A percentile compares a stretch with the other conserved stretches of the same genome.
Conservation (phyloP, 2,113 vertebrate genomes). For the Butorides virescens region DNA sequence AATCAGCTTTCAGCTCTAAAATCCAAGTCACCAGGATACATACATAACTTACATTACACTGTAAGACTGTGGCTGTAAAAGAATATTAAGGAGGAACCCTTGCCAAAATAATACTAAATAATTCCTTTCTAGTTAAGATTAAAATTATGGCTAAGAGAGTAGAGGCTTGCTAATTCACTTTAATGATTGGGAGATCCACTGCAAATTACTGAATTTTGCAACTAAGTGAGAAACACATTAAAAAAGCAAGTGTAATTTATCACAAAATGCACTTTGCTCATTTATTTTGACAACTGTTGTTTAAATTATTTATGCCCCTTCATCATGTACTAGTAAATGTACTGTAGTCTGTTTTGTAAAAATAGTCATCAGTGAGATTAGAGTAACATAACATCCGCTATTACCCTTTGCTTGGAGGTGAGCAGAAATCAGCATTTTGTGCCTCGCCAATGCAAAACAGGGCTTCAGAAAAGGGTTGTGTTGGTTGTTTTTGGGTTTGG, state of each 20-base stretch:
- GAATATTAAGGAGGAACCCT: background rate
- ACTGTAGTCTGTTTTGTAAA: slow-evolving; percentile 43
- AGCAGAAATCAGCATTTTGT: background rate
- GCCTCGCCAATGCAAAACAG: slow-evolving; percentile 1
- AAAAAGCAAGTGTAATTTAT: slow-evolving; percentile 61
- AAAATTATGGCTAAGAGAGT: slow-evolving; percentile 42
- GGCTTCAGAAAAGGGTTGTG: background rate
- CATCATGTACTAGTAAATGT: slow-evolving; percentile 24
- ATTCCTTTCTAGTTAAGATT: slow-evolving; percentile 53
- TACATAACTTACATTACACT: slow-evolving; percentile 1
- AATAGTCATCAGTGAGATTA: slow-evolving; percentile 39
- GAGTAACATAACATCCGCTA: background rate
- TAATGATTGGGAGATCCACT: slow-evolving; percentile 40
- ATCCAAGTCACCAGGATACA: background rate
- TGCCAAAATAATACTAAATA: slow-evolving; percentile 45
- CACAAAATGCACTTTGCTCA: slow-evolving; percentile 63
- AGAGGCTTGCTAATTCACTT: slow-evolving; percentile 55
- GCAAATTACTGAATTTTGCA: slow-evolving; percentile 58
- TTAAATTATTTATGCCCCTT: slow-evolving; percentile 65
- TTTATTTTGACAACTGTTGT: slow-evolving; percentile 65
- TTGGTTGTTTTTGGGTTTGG: background rate
- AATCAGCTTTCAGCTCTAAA: slow-evolving; percentile 25
- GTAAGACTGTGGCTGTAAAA: background rate
- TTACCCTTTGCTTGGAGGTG: slow-evolving; percentile 26
- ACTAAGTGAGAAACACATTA: slow-evolving; percentile 48